These are phyloP conservation scores for Pteronura brasiliensis DNA, from an alignment of 2,113 vertebrate species.

Conservation along the genomic window DNA sequence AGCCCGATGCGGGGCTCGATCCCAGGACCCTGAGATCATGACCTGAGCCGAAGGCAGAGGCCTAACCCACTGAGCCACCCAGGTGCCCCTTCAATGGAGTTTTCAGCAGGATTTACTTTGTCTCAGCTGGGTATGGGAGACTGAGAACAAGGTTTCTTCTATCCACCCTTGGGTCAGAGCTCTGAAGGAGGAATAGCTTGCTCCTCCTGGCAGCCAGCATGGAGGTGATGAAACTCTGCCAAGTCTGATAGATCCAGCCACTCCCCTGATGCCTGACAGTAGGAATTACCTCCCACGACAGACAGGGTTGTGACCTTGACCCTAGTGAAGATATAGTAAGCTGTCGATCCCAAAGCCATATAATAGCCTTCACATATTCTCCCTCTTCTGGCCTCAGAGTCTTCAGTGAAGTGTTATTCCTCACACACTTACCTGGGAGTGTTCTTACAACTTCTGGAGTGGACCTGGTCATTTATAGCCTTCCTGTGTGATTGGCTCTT, in stretches of 20 bases:
- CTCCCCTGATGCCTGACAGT: background rate
- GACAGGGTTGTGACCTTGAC: background rate
- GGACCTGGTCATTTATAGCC: background rate
- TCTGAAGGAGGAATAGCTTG: background rate
- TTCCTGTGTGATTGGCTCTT: background rate
- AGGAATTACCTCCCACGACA: background rate
- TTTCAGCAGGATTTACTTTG: background rate
- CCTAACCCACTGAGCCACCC: too few species aligned
- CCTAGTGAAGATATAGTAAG: background rate
- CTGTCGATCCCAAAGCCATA: background rate
- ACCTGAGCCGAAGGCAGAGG: too few species aligned
- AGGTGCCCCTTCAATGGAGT: too few species aligned
- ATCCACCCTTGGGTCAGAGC: background rate
- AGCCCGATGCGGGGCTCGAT: too few species aligned
- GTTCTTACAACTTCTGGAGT: background rate
- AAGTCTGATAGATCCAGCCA: background rate
- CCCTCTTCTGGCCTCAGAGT: background rate
- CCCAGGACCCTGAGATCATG: too few species aligned
- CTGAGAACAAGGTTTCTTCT: background rate
- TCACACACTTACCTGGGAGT: background rate
- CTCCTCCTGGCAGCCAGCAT: background rate
- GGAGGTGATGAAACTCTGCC: background rate
- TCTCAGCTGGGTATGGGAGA: background rate
- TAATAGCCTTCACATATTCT: background rate
- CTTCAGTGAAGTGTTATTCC: background rate